Conservation (phyloP, 37 sponge, comb jelly and placozoan species). For the Petrosia ficiformis region DNA sequence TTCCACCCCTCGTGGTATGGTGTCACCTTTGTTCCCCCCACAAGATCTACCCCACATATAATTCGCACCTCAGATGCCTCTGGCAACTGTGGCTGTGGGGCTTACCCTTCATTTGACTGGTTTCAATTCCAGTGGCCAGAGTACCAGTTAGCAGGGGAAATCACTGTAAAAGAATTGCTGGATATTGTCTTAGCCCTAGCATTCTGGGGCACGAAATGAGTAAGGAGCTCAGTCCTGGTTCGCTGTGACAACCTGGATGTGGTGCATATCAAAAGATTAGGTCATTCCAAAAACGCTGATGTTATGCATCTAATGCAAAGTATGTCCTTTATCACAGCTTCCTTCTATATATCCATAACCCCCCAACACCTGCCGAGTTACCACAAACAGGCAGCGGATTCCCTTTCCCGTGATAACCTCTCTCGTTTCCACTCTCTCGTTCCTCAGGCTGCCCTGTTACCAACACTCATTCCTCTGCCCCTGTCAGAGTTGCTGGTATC, state of each 20-base stretch:
- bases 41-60: neutral
- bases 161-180: conserved; percentile 33
- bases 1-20: conserved; percentile 36
- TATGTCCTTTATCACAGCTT: neutral
- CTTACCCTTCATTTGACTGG: conserved; percentile 8
- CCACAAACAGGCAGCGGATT: conserved; percentile 13
- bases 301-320: conserved; percentile 22
- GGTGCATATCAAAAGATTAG: conserved; percentile 1
- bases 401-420: conserved; percentile 9
- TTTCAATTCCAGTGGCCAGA: conserved; percentile 8
- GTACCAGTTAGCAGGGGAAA: neutral
- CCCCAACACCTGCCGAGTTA: conserved; percentile 7
- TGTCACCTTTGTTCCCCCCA: neutral
- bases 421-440: too few relatives aligned
- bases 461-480: too few relatives aligned
- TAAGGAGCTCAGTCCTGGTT: neutral
- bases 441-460: too few relatives aligned
- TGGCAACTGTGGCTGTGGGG: conserved; percentile 41
- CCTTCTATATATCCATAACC: neutral
- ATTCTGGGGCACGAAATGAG: conserved; percentile 17
- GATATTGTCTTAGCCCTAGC: conserved; percentile 13
- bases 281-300: neutral
- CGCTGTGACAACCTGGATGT: conserved; percentile 39
- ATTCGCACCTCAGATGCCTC: conserved; percentile 35
- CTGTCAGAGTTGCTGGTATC: too few relatives aligned